These are phyloP conservation scores for Drosophila mayaguana DNA, from an alignment of 2,888 invertebrate species.

Conservation along the genomic window DNA sequence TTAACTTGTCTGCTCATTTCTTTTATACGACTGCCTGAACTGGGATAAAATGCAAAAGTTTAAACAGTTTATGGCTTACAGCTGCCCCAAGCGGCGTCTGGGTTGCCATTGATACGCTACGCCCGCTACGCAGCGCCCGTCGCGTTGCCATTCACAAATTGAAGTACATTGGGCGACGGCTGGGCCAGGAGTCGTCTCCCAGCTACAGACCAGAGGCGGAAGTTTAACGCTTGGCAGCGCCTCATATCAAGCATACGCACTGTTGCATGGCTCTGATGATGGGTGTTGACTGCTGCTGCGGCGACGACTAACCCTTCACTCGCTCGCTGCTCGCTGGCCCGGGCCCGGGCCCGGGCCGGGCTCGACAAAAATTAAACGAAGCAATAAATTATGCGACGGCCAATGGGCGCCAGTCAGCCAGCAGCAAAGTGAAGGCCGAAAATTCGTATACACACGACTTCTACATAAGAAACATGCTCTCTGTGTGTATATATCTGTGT, in stretches of 20 bases:
- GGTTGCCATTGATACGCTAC: constrained; percentile 37
- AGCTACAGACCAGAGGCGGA: constrained; percentile 14
- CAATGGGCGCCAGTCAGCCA: constrained; percentile 58
- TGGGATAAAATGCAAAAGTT: constrained; percentile 48
- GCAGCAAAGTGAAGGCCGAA: constrained; percentile 16
- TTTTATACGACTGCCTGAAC: constrained; percentile 32
- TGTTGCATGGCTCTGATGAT: constrained; percentile 46
- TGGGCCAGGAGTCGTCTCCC: constrained; percentile 1
- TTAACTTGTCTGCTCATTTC: constrained; percentile 47
- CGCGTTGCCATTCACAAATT: constrained; percentile 35
- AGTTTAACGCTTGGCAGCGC: constrained; percentile 39
- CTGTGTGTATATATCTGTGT: neutral
- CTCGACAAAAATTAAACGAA: constrained; percentile 72
- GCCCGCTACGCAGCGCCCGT: constrained; percentile 18
- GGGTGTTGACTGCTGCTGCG: constrained; percentile 6
- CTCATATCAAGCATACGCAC: constrained; percentile 69
- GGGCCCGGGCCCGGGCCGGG: no score
- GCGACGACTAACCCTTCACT: constrained; percentile 34
- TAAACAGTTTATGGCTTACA: constrained; percentile 61
- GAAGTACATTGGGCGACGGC: constrained; percentile 12
- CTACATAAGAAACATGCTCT: neutral
- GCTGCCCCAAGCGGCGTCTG: constrained; percentile 38
- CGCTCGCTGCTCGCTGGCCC: no score
- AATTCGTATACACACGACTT: constrained; percentile 4
- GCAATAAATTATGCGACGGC: constrained; percentile 70